These are phyloP conservation scores for Crotophaga sulcirostris DNA, from an alignment of 2,113 vertebrate genomes.

Conservation along the genomic window DNA sequence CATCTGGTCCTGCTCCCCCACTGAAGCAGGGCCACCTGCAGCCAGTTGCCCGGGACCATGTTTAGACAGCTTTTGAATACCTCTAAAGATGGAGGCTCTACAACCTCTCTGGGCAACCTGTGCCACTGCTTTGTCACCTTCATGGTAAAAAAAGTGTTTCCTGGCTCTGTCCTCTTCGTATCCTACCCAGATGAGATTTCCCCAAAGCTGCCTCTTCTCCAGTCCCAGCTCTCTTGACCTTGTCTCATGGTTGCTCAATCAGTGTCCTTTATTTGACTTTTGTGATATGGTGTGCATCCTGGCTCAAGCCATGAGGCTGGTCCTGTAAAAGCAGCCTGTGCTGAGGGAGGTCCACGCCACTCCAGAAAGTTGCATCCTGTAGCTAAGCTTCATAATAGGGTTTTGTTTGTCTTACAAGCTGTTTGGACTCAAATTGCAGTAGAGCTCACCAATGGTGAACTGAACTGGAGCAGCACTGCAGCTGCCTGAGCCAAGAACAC, in stretches of 20 bases:
- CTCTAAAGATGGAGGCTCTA: too few relatives aligned
- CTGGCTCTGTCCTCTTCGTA: too few relatives aligned
- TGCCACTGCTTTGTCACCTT: too few relatives aligned
- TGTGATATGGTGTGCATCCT: background rate
- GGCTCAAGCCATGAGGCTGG: background rate
- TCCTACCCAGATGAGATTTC: too few relatives aligned
- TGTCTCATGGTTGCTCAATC: background rate
- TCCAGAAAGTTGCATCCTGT: background rate
- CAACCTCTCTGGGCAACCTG: too few relatives aligned
- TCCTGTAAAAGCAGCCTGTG: background rate
- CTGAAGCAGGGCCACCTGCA: too few relatives aligned
- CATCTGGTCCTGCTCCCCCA: too few relatives aligned
- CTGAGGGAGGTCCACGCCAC: background rate
- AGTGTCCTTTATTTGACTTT: background rate
- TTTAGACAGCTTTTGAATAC: too few relatives aligned
- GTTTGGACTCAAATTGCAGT: background rate
- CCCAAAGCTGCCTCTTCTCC: background rate
- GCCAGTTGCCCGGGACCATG: too few relatives aligned
- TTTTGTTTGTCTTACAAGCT: background rate
- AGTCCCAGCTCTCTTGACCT: background rate
- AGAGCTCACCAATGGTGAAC: background rate
- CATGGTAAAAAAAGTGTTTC: too few relatives aligned
- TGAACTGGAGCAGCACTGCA: background rate
- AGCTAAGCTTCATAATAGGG: background rate
- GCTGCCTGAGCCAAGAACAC: background rate